Evolutionary conservation across 2,797 vertebrate species (phyloP), one percentile per base, ranked within the genome.

Genomic region (Myotis vivesi): DNA sequence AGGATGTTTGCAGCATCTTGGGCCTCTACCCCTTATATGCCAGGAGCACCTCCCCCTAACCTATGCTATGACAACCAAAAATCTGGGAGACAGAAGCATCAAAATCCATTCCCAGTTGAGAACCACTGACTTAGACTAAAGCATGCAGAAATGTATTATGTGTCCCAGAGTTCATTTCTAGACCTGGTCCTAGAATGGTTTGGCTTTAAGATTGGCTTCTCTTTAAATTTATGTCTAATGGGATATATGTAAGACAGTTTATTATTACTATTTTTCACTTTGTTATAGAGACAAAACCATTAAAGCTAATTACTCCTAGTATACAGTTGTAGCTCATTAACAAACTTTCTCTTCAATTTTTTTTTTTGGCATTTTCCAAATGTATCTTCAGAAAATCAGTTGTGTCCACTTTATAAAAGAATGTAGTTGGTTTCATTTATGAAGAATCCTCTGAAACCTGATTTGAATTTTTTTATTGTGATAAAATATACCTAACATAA

Each of bases 281-380:
- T 71, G 19, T 85, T 92, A 22, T 79, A 68, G 46, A 86, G 75
- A 80, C 15, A 57, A n/a, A 57, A 53, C 76, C n/a, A 68, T 86
- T 88, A 23, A 1, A 87, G 23, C 92, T 93, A 55, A 53, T 96
- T 80, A 55, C 44, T 72, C 86, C 92, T 72, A 16, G 25, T 89
- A 8, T 7, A 25, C n/a, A 82, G 20, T 76, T 95, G 22, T 62
- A 80, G 57, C 3, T 88, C 33, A 25, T 72, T 57, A 59, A 79
- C 80, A 91, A 44, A 55, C 25, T 91, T 89, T 36, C 62, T 85
- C 44, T 84, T 73, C 8, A 38, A 46, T 12, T 87, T 94, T 41
- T 76, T 36, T 95, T 87, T 92, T 87, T 85, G 51, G n/a, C 10
- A 49, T 76, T 96, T 73, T 87, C 79, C 55, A 44, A 66, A 12